Percentiles rank a stretch among this genome's conserved stretches.
phyloP scores from a whole-genome alignment of 1,140 invertebrate genomes.

The Dermatophagoides farinae region DNA sequence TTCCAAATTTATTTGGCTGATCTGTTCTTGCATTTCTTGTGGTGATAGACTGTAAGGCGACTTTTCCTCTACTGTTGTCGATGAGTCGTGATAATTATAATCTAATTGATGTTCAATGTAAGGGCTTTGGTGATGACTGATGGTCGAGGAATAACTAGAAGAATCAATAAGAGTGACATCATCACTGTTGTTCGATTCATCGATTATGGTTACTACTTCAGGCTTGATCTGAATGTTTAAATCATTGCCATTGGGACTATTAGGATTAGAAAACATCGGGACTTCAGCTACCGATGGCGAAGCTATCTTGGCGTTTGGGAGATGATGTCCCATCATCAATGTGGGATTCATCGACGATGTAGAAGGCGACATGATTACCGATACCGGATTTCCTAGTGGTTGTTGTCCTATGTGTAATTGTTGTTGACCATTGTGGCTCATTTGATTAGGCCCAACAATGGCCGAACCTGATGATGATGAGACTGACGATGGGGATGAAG shows the following conservation, averaged over 20 bases:
- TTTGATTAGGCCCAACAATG: background rate
- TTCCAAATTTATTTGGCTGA: background rate
- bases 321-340: too few species aligned
- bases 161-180: background rate
- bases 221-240: background rate
- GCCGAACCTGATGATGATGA: background rate
- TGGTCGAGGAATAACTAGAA: background rate
- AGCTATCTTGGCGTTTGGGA: too few species aligned
- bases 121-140: background rate
- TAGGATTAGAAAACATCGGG: too few species aligned
- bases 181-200: background rate
- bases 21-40: constrained; percentile 2
- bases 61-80: background rate
- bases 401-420: too few species aligned
- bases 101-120: constrained; percentile 1
- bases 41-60: background rate
- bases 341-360: too few species aligned
- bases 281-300: too few species aligned
- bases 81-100: background rate
- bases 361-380: too few species aligned
- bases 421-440: too few species aligned
- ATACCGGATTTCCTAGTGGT: too few species aligned
- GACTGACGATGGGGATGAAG: background rate
- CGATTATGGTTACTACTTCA: background rate
- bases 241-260: background rate